Evolutionary conservation across 1,140 invertebrate genomes (phyloP).

Genomic region (Thaumatotibia leucotreta): DNA sequence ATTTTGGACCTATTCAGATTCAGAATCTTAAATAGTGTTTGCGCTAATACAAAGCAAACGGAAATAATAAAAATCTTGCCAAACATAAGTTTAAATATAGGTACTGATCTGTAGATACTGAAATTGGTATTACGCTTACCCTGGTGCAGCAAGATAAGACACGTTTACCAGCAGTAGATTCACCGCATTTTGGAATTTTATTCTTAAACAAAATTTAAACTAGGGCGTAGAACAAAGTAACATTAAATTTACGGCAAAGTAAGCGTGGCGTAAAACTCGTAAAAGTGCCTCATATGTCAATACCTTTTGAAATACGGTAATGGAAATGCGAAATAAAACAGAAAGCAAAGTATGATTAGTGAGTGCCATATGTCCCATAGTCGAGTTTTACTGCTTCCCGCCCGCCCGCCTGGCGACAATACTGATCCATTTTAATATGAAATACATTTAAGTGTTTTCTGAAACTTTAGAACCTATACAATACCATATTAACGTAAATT

Average conservation of each 20-base stretch:
- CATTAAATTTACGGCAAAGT: constrained; percentile 45
- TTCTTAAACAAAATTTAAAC: constrained; percentile 31
- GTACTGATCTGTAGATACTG: neutral
- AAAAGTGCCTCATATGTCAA: constrained; percentile 73
- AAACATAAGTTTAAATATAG: neutral
- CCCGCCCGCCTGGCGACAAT: constrained; percentile 31
- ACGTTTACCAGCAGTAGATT: neutral
- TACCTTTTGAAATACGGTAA: constrained; percentile 75
- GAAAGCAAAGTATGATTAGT: constrained; percentile 74
- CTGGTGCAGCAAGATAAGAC: neutral
- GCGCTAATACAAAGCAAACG: too few species aligned
- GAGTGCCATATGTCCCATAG: constrained; percentile 67
- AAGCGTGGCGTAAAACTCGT: constrained; percentile 56
- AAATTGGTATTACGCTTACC: neutral
- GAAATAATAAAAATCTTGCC: too few species aligned
- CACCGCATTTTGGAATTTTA: constrained; percentile 15
- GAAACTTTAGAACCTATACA: neutral
- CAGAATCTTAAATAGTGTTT: too few species aligned
- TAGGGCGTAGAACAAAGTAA: constrained; percentile 39
- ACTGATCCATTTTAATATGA: constrained; percentile 50
- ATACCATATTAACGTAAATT: too few species aligned
- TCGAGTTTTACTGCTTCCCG: constrained; percentile 54
- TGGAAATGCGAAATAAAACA: constrained; percentile 75
- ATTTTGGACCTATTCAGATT: too few species aligned
- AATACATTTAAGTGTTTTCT: constrained; percentile 48